Evolutionary conservation across 1,140 invertebrate species (phyloP).

Genomic region (Bacillus rossius): DNA sequence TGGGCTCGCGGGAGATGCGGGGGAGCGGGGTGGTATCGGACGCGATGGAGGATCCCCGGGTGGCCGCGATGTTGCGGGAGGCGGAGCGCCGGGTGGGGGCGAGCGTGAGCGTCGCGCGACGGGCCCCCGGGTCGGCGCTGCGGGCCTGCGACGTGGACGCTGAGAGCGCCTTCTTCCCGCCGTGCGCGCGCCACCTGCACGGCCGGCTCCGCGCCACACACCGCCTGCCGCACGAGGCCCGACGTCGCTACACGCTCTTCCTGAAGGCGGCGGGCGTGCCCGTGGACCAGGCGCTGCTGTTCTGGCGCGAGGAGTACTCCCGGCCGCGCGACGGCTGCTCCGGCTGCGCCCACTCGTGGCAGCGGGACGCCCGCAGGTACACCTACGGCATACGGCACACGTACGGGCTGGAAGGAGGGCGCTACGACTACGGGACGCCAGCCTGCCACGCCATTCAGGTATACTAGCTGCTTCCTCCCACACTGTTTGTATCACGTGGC

Average conservation of each 20-base stretch:
- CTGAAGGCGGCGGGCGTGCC: constrained; percentile 64
- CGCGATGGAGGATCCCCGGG: constrained; percentile 41
- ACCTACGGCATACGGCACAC: constrained; percentile 64
- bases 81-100: neutral
- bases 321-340: constrained; percentile 44
- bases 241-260: constrained; percentile 63
- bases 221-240: constrained; percentile 64
- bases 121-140: neutral
- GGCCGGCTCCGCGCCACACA: constrained; percentile 54
- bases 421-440: constrained; percentile 52
- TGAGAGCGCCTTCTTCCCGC: constrained; percentile 57
- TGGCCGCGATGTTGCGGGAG: constrained; percentile 37
- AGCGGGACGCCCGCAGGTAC: constrained; percentile 55
- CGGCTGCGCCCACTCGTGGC: constrained; percentile 56
- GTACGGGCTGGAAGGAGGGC: constrained; percentile 63
- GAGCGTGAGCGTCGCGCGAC: neutral
- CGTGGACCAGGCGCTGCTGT: constrained; percentile 53
- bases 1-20: constrained; percentile 29
- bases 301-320: constrained; percentile 62
- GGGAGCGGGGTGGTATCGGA: constrained; percentile 12
- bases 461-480: no score
- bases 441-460: constrained; percentile 50
- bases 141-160: constrained; percentile 41
- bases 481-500: no score
- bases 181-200: constrained; percentile 70